Base-by-base conservation (phyloP, 2,113 vertebrate genomes). In the Rhadina sibilatrix region DNA sequence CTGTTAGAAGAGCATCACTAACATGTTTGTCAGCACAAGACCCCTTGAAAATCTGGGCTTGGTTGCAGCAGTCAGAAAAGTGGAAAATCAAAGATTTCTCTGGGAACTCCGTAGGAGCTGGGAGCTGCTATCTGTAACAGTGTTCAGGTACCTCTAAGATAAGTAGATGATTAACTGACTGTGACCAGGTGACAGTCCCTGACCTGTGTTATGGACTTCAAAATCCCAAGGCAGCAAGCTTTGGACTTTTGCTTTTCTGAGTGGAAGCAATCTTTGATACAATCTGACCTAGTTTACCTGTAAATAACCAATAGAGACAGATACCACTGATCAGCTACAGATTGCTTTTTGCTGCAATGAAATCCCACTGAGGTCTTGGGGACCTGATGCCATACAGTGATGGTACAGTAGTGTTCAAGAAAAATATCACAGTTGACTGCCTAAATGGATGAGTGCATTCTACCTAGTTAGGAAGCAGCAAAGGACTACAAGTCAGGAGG, bases 21-120 rank as follows among this genome's bases (percentile, higher is more conserved):
- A 52, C 3, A 6, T 52, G 19, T n/a, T 87, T 87, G 19, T 40
- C 44, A 91, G 47, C 10, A 3, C n/a, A 59, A 78, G 64, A 89
- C n/a, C 70, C 69, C 49, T 88, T 94, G 61, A 87, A 96, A 96
- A 72, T 95, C 87, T 72, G 24, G 38, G 40, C n/a, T 63, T 53
- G 59, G 19, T 42, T 89, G 65, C 53, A 91, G 71, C 44, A 44
- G 12, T 42, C 37, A 30, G 8, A 86, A 17, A 8, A 89, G 16
- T 17, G 19, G 31, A 44, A 77, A 82, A 87, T 5, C 11, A 33
- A 80, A 64, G 24, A 27, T 35, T 80, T 89, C 9, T 59, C 17
- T 50, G 30, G 10, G 15, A 88, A 54, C 13, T 59, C 44, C 24
- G 25, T n/a, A 68, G 68, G 23, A 89, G 18, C 13, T 72, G 27